Evolutionary conservation across 1,140 invertebrate species (phyloP).

Genomic region (Magallana angulata): DNA sequence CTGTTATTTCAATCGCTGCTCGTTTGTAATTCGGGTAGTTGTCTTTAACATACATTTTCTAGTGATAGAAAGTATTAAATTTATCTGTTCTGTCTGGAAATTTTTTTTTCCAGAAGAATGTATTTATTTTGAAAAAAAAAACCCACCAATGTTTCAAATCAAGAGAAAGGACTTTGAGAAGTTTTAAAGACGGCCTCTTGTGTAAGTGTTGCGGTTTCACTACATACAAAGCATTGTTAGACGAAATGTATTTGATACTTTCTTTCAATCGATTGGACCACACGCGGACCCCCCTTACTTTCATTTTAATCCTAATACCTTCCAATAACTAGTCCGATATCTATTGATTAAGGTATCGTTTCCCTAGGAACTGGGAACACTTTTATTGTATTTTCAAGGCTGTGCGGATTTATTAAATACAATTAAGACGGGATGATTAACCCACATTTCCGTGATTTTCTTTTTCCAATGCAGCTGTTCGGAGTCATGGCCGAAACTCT

Average conservation of each 20-base stretch:
- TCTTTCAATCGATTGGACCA: constrained; percentile 8
- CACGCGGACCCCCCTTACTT: constrained; percentile 4
- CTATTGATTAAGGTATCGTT: background rate
- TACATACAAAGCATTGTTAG: background rate
- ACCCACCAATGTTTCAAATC: too few species aligned
- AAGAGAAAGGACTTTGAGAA: too few species aligned
- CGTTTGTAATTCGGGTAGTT: too few species aligned
- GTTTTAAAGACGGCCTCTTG: too few species aligned
- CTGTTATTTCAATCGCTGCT: too few species aligned
- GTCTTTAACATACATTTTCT: too few species aligned
- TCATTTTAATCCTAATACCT: constrained; percentile 6
- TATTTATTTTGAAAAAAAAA: too few species aligned
- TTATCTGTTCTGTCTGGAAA: too few species aligned
- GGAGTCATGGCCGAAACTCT: too few species aligned
- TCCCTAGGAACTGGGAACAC: background rate
- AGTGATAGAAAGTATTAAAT: too few species aligned
- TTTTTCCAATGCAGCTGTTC: background rate
- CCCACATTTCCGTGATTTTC: background rate
- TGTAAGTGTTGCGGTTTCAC: too few species aligned
- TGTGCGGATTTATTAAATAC: background rate
- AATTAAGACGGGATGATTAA: constrained; percentile 6
- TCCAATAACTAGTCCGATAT: background rate
- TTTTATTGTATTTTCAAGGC: constrained; percentile 9
- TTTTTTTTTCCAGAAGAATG: too few species aligned
- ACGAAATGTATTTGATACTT: background rate